Base-by-base conservation (phyloP, 2,888 invertebrate genomes). In the Chloroclysta siterata region DNA sequence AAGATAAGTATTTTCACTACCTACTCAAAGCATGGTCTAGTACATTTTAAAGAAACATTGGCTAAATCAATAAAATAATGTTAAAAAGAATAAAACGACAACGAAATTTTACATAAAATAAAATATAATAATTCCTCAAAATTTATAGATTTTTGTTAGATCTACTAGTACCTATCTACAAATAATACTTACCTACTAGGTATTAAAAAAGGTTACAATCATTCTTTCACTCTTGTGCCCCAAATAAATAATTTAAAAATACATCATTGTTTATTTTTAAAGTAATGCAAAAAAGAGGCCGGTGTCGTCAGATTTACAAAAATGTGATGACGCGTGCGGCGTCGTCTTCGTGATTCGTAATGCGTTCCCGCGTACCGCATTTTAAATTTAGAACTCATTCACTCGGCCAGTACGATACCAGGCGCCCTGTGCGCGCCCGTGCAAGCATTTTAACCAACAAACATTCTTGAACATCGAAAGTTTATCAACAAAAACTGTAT, bases 331-430 rank as follows among this genome's bases (percentile, higher is more conserved):
- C 36, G 36, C 33, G 22, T 22, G 10, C 13, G 47, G 17, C 22
- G 39, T 51, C 53, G 54, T 52, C 8, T 47, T 47, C 48, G 52
- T 52, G 17, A 17, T 46, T 6, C 11, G 51, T 54, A 15, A 39
- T 17, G 46, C 44, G 60, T 65, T 69, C 60, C 54, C 65, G 63
- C 63, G 59, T 56, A 60, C 29, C 22, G 41, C 14, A 47, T 65
- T 66, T 65, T 60, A 70, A 69, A 72, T 59, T 69, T 66, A 72
- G 69, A 54, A 65, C 70, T 63, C 36, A 11, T 33, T 33, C 33
- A 33, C 8, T 33, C 33, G 5, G 33, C 11, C 74, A 76, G 76
- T 77, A 65, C 64, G 50, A 53, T 57, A 66, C 52, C 58, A 62
- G 60, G 41, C 64, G 63, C 65, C 41, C 11, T 11, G 51, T 5